Percentiles rank a stretch among this genome's conserved stretches.
Evolutionary conservation across 1,140 invertebrate genomes (phyloP).

Genomic region (Platyscapa corneri): DNA sequence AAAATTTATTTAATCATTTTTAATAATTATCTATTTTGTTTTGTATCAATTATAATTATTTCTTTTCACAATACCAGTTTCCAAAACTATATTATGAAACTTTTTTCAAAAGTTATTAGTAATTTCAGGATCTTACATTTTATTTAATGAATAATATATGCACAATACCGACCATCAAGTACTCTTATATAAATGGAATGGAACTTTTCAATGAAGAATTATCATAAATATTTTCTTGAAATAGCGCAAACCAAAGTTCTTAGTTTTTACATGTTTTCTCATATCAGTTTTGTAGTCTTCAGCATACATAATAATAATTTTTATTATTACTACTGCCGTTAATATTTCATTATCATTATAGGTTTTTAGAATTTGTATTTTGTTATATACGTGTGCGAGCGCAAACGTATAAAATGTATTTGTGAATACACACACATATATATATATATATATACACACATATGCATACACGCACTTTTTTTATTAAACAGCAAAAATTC

Average conservation of each 20-base stretch:
- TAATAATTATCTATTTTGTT: constrained; percentile 22
- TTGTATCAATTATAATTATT: constrained; percentile 35
- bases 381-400: no score
- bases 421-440: neutral
- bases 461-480: constrained; percentile 1
- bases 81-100: constrained; percentile 18
- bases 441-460: neutral
- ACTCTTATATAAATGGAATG: constrained; percentile 32
- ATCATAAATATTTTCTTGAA: constrained; percentile 32
- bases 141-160: constrained; percentile 44
- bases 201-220: constrained; percentile 26
- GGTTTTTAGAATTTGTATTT: no score
- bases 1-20: constrained; percentile 21
- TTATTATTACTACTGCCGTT: constrained; percentile 1
- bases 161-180: constrained; percentile 20
- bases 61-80: neutral
- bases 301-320: constrained; percentile 1
- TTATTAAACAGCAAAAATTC: constrained; percentile 46
- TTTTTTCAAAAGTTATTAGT: neutral
- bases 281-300: constrained; percentile 34
- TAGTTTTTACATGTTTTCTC: constrained; percentile 34
- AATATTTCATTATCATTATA: no score
- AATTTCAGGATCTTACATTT: constrained; percentile 12
- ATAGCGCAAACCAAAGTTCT: neutral
- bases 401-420: no score